Conservation (phyloP, 2,113 vertebrate genomes). For the Prietella phreatophila region DNA sequence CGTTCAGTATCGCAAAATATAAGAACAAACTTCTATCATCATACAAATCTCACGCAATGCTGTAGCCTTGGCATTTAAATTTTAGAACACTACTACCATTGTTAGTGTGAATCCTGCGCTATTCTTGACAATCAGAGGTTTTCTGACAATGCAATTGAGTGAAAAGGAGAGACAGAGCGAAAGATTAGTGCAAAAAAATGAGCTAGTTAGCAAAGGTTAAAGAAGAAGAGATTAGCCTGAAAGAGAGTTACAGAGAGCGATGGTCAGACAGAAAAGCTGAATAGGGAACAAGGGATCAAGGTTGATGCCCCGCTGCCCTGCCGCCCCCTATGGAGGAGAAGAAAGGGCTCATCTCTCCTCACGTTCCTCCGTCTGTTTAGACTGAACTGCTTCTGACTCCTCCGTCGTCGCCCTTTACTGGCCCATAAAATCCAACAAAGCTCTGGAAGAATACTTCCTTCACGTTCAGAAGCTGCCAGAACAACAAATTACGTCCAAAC, state of each 20-base stretch:
- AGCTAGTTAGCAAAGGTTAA: slow-evolving; percentile 6
- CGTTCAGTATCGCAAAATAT: too few species aligned
- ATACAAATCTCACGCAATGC: background rate
- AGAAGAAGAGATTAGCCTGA: background rate
- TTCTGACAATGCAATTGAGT: slow-evolving; percentile 1
- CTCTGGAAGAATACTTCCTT: background rate
- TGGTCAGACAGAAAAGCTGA: background rate
- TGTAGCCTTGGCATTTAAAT: background rate
- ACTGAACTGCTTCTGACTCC: slow-evolving; percentile 59
- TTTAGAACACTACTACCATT: background rate
- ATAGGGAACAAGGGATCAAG: slow-evolving; percentile 31
- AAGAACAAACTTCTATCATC: background rate
- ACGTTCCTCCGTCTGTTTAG: slow-evolving; percentile 68
- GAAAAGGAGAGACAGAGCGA: background rate
- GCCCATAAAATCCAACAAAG: slow-evolving; percentile 56
- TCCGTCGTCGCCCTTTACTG: slow-evolving; percentile 67
- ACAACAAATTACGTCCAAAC: background rate
- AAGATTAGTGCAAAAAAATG: background rate
- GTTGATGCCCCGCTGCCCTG: slow-evolving; percentile 28
- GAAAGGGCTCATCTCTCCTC: slow-evolving; percentile 63
- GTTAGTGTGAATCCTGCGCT: background rate
- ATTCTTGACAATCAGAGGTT: background rate
- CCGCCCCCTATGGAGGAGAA: slow-evolving; percentile 45
- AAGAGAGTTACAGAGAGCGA: slow-evolving; percentile 53
- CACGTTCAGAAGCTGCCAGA: background rate